These are phyloP conservation scores for Miniopterus natalensis DNA, from an alignment of 2,113 vertebrate genomes.

Conservation along the genomic window DNA sequence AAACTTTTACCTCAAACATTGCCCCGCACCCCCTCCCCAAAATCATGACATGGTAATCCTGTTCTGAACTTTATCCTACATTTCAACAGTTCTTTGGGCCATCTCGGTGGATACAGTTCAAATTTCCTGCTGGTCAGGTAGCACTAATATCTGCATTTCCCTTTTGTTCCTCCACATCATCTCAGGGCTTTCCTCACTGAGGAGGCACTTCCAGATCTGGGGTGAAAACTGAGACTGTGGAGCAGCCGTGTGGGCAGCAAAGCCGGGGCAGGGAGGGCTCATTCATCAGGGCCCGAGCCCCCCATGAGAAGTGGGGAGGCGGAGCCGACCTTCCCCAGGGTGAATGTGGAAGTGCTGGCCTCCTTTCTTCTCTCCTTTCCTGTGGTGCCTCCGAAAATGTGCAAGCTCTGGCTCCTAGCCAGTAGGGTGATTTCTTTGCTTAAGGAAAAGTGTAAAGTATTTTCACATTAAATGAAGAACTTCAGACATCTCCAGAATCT, in stretches of 20 bases:
- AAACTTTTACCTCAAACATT: slow-evolving; percentile 83
- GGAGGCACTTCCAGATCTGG: slow-evolving; percentile 76
- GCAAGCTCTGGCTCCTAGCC: slow-evolving; percentile 73
- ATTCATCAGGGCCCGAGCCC: slow-evolving; percentile 74
- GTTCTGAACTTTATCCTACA: slow-evolving; percentile 86
- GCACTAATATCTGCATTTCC: slow-evolving; percentile 83
- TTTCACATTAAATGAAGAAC: slow-evolving; percentile 86
- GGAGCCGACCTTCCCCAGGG: slow-evolving; percentile 71
- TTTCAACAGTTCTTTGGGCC: slow-evolving; percentile 87
- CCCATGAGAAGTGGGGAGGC: slow-evolving; percentile 65
- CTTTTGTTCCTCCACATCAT: slow-evolving; percentile 71
- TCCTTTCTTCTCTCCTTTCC: slow-evolving; percentile 69
- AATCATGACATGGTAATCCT: slow-evolving; percentile 83
- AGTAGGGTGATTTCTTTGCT: slow-evolving; percentile 81
- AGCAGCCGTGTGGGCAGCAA: slow-evolving; percentile 64
- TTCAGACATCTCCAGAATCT: slow-evolving; percentile 83
- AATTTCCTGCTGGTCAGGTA: slow-evolving; percentile 88
- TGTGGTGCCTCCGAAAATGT: slow-evolving; percentile 68
- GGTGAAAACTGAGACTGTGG: slow-evolving; percentile 57
- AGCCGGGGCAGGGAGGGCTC: slow-evolving; percentile 74
- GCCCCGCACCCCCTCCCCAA: neutral
- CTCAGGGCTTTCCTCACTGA: slow-evolving; percentile 74
- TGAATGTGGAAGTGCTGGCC: slow-evolving; percentile 65
- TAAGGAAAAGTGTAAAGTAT: slow-evolving; percentile 84
- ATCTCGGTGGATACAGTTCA: slow-evolving; percentile 83